phyloP scores from a whole-genome alignment of 2,888 invertebrate species.

The Drosophila infuscata region DNA sequence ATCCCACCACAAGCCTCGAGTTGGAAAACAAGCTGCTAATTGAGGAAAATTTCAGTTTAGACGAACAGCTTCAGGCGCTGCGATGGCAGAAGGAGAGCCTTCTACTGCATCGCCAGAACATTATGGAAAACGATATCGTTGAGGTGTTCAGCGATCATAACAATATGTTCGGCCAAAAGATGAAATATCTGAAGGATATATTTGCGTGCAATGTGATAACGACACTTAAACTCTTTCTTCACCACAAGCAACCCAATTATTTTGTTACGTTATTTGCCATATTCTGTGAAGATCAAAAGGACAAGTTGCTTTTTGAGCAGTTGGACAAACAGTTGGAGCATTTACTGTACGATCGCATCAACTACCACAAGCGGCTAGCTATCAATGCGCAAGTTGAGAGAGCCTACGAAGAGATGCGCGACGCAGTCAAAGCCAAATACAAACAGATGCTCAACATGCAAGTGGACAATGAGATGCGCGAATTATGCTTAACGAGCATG shows the following conservation, averaged over 20 bases:
- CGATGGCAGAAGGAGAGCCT: conserved; percentile 8
- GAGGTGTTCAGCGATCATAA: background rate
- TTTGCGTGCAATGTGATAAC: conserved; percentile 24
- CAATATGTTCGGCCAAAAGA: conserved; percentile 25
- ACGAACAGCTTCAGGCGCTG: conserved; percentile 30
- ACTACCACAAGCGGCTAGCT: conserved; percentile 33
- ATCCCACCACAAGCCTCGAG: background rate
- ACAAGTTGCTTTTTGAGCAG: conserved; percentile 29
- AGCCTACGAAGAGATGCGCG: conserved; percentile 57
- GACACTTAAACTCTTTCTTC: background rate
- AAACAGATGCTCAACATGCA: conserved; percentile 56
- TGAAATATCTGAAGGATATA: conserved; percentile 42
- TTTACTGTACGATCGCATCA: conserved; percentile 43
- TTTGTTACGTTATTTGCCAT: conserved; percentile 45
- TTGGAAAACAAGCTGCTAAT: conserved; percentile 22
- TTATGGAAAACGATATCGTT: background rate
- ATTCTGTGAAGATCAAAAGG: conserved; percentile 44
- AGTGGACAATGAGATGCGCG: conserved; percentile 55
- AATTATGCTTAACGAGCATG: conserved; percentile 63
- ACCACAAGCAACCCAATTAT: conserved; percentile 19
- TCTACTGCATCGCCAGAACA: background rate
- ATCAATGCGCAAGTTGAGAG: conserved; percentile 40
- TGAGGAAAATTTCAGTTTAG: conserved; percentile 28
- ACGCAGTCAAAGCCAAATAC: conserved; percentile 52
- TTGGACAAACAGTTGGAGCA: conserved; percentile 59